Base-by-base conservation (phyloP, 2,797 vertebrate species). In the Amazonetta brasiliensis region DNA sequence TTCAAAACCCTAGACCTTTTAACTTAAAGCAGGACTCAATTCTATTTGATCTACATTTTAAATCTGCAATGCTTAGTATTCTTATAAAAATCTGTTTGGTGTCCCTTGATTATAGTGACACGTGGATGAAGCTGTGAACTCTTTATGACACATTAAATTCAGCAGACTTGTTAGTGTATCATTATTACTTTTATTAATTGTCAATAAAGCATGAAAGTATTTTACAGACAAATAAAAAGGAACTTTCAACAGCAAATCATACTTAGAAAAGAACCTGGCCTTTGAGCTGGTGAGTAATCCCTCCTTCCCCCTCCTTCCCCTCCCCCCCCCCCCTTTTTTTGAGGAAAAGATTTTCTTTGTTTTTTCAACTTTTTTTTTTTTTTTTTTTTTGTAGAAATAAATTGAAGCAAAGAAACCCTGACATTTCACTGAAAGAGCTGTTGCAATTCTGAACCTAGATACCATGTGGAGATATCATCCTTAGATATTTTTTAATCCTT, bases 321-420 rank as follows among this genome's bases (percentile, higher is more conserved):
- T 1, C 8, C 41, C 41, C 41, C 41, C 17, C 43, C 2, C 0
- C 8, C 30, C 11, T 23, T 3, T 7, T 30, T 50, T 50, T 20
- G 22, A 46, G 33, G 52, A 83, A 80, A 28, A 64, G n/a, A 3
- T 22, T 78, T 79, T 44, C 33, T 64, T 76, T 64, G 69, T 30
- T 43, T 52, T 7, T 39, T 6, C 10, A n/a, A 41, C 2, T 4
- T 43, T 43, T 43, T 43, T 43, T 43, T 39, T 39, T 39, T 39
- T 39, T 39, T 18, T 6, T 82, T 74, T 60, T 69, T 31, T 11
- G n/a, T 0, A 78, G 21, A 85, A 73, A 71, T 48, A 73, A 46
- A 50, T 33, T 2, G 13, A 76, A 94, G 31, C 6, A 39, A 26
- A 26, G 59, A 77, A 28, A 21, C 5, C 2, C 9, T 39, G 30